Evolutionary conservation across 2,113 vertebrate species (phyloP).

Genomic region (Macaca mulatta): DNA sequence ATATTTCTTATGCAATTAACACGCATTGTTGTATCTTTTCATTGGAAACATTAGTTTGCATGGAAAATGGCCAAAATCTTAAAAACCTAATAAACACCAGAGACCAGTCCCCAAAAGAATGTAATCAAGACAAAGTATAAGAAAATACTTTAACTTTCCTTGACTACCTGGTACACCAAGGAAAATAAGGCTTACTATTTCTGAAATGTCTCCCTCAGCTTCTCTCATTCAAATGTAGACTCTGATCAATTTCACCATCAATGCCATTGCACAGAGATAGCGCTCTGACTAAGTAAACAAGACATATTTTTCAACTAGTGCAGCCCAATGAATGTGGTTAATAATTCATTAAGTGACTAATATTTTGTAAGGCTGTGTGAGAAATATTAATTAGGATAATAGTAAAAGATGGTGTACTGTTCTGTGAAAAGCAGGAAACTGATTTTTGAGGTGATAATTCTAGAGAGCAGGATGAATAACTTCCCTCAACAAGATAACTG

Average conservation of each 20-base stretch:
- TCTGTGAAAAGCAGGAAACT: constrained; percentile 36
- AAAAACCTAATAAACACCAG: not conserved
- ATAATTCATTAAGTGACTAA: constrained; percentile 36
- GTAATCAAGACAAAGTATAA: not conserved
- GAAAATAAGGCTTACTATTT: not conserved
- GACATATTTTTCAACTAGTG: constrained; percentile 33
- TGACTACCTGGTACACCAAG: not conserved
- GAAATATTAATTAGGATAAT: constrained; percentile 31
- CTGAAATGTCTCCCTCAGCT: constrained; percentile 9
- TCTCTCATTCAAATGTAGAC: constrained; percentile 16
- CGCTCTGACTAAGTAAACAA: not conserved
- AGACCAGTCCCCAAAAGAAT: not conserved
- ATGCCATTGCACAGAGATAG: not conserved
- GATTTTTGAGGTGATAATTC: constrained; percentile 38
- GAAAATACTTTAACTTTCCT: not conserved
- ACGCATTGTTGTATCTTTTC: constrained; percentile 49
- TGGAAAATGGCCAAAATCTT: constrained; percentile 39
- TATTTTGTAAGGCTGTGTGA: constrained; percentile 36
- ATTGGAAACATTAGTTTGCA: constrained; percentile 46
- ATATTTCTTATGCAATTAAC: constrained; percentile 59
- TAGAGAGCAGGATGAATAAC: not conserved
- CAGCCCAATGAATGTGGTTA: not conserved
- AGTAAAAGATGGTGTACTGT: constrained; percentile 47
- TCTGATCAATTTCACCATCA: constrained; percentile 14
- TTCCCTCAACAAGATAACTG: constrained; percentile 49